Conservation (phyloP, 1,140 invertebrate species). For the Heliconius hermathena region DNA sequence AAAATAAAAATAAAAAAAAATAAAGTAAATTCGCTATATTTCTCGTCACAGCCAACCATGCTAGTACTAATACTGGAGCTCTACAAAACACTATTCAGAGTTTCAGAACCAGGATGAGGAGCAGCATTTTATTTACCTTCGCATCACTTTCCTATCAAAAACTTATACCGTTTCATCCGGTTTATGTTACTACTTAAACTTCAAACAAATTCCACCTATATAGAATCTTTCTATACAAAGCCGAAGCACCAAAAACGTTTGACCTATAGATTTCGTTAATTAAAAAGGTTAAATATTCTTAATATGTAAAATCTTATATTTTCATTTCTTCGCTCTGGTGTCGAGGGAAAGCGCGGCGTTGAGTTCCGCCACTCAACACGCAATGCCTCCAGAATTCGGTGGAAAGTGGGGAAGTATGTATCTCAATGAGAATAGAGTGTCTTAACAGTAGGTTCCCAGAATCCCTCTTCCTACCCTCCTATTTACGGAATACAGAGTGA, state of each 20-base stretch:
- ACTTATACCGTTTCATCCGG: constrained; percentile 34
- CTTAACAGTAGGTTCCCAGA: no score
- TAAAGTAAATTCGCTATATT: no score
- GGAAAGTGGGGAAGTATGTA: no score
- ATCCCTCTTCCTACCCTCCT: no score
- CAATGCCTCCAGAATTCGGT: no score
- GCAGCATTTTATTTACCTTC: constrained; percentile 31
- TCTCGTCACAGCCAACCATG: background rate
- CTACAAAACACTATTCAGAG: constrained; percentile 19
- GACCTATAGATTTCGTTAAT: background rate
- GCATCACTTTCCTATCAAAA: constrained; percentile 41
- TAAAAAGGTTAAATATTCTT: background rate
- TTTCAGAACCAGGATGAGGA: constrained; percentile 20
- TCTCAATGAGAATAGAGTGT: no score
- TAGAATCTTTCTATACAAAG: constrained; percentile 23
- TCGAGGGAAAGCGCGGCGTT: no score
- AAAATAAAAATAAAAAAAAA: no score
- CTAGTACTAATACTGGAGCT: background rate
- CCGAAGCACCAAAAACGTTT: constrained; percentile 14
- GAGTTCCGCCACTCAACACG: no score
- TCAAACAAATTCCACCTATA: constrained; percentile 23
- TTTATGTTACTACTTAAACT: constrained; percentile 36
- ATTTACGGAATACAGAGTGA: no score
- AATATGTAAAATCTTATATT: no score
- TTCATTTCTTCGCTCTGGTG: no score